Percentiles rank a stretch among this genome's conserved stretches.
phyloP scores from a whole-genome alignment of 2,113 vertebrate species.

The Triplophysa rosa region DNA sequence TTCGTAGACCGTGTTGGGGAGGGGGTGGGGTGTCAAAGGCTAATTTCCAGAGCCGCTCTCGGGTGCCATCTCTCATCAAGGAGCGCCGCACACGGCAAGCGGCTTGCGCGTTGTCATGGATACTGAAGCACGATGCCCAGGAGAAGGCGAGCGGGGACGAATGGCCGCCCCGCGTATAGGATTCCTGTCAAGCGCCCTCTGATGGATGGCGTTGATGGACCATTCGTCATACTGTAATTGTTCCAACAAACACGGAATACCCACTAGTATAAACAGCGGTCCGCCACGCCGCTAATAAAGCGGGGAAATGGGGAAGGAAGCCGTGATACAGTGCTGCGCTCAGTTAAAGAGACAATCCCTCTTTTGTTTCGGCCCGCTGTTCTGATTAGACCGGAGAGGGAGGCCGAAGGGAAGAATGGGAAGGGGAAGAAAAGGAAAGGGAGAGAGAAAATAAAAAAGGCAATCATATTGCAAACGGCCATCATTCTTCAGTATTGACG shows the following conservation, averaged over 20 bases:
- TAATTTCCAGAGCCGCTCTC: slow-evolving; percentile 76
- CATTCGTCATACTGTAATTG: slow-evolving; percentile 99
- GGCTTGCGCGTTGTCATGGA: slow-evolving; percentile 92
- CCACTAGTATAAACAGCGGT: slow-evolving; percentile 96
- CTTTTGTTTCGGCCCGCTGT: slow-evolving; percentile 64
- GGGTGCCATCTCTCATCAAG: slow-evolving; percentile 77
- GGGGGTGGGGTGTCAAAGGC: slow-evolving; percentile 70
- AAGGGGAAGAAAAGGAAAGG: not conserved
- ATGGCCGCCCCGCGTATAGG: slow-evolving; percentile 94
- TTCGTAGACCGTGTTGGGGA: not conserved
- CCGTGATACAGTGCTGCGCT: slow-evolving; percentile 86
- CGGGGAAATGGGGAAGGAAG: slow-evolving; percentile 85
- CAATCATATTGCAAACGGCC: slow-evolving; percentile 76
- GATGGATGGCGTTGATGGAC: slow-evolving; percentile 99
- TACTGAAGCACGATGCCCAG: slow-evolving; percentile 91
- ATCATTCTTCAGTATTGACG: slow-evolving; percentile 76
- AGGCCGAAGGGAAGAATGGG: slow-evolving; percentile 58
- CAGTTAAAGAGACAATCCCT: slow-evolving; percentile 87
- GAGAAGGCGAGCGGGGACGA: slow-evolving; percentile 88
- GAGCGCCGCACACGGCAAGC: slow-evolving; percentile 79
- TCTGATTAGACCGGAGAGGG: slow-evolving; percentile 68
- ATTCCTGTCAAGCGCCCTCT: slow-evolving; percentile 95
- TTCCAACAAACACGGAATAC: slow-evolving; percentile 98
- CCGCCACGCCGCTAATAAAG: slow-evolving; percentile 95
- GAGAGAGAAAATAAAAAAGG: slow-evolving; percentile 58